phyloP scores from a whole-genome alignment of 2,797 vertebrate species.

The Poeciliopsis gracilis region DNA sequence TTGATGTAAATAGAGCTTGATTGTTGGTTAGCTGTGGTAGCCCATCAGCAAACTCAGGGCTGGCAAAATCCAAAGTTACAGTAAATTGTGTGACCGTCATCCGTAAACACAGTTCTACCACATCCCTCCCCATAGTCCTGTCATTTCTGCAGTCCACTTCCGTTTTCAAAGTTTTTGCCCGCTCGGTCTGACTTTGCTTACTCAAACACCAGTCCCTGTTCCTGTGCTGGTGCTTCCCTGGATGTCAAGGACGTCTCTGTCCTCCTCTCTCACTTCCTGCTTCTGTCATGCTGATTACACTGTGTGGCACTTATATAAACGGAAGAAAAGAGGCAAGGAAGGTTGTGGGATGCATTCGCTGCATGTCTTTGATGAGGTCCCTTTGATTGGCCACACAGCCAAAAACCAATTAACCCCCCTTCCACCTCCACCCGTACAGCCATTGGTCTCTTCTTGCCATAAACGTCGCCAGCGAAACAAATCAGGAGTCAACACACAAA shows the following conservation, averaged over 20 bases:
- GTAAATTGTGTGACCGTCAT: constrained; percentile 30
- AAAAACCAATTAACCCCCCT: constrained; percentile 60
- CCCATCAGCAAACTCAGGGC: constrained; percentile 34
- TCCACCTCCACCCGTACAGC: constrained; percentile 30
- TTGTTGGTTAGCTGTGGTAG: constrained; percentile 53
- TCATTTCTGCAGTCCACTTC: constrained; percentile 43
- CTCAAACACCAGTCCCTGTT: constrained; percentile 37
- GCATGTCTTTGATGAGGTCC: constrained; percentile 72
- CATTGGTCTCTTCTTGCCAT: constrained; percentile 19
- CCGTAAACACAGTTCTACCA: constrained; percentile 66
- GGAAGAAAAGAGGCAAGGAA: constrained; percentile 50
- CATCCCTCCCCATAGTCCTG: constrained; percentile 65
- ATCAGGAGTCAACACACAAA: constrained; percentile 39
- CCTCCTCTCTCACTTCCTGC: constrained; percentile 30
- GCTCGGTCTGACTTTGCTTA: constrained; percentile 38
- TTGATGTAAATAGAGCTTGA: constrained; percentile 56
- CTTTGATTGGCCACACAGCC: constrained; percentile 71
- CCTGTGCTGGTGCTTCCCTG: constrained; percentile 34
- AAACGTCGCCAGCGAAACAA: constrained; percentile 40
- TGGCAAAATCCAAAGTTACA: constrained; percentile 55
- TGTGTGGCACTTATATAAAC: constrained; percentile 55
- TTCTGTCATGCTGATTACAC: constrained; percentile 47
- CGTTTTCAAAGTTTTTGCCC: constrained; percentile 28
- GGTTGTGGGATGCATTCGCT: constrained; percentile 54
- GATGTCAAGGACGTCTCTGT: constrained; percentile 35